Evolutionary conservation across 2,888 invertebrate species (phyloP), one percentile per base, ranked within the genome.

Genomic region (Brachycybe producta): DNA sequence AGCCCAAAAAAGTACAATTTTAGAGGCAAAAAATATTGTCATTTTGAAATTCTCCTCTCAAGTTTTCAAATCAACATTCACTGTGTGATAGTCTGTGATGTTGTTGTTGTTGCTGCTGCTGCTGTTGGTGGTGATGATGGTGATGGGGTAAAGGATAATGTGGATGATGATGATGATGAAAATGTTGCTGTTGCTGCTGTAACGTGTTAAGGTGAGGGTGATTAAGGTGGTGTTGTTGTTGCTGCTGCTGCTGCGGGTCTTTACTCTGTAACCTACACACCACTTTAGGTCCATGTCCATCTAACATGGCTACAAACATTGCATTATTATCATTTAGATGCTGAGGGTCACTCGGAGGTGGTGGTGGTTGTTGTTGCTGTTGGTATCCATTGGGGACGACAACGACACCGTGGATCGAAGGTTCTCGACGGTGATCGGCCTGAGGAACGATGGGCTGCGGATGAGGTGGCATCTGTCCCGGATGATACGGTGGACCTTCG

Each of bases 251-350:
- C 40, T 36, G 42, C 38, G 28, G 38, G 24, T 39, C 40, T 13
- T 42, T 28, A 13, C 84, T 85, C 65, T 86, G 84, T 61, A 86
- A 68, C 64, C 85, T 85, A 67, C 86, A 86, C 52, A 86, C 83
- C 52, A 87, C 86, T 54, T 85, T 85, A 61, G 83, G 81, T 40
- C 86, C 85, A 64, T 86, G 81, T 40, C 86, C 85, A 64, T 86
- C 84, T 48, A 86, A 71, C 54, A 86, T 86, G 13, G 86, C 86
- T 26, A 86, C 81, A 28, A 60, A 57, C 43, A 56, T 53, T 34
- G 57, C 56, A 53, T 57, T 59, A n/a, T n/a, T n/a, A 42, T 58
- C 60, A 48, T 27, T 42, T 19, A 24, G 41, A 40, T 53, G 56
- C 38, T 53, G 28, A 41, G 46, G 49, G 27, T 49, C 43, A 39